These are phyloP conservation scores for Spinibarbus caldwelli DNA, from an alignment of 2,797 vertebrate species.

Conservation along the genomic window DNA sequence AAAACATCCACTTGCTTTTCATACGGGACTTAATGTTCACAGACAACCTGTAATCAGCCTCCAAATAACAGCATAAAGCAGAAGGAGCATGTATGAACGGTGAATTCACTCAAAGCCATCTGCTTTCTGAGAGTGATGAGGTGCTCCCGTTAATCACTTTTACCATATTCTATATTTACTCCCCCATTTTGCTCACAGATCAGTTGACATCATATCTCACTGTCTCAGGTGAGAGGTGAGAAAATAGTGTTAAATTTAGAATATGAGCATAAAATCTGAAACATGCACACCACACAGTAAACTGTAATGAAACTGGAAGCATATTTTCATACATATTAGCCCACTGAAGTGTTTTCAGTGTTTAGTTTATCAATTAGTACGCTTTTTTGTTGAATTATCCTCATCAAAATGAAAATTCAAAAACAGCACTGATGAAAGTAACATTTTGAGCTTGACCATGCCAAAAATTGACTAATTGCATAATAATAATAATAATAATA, in stretches of 20 bases:
- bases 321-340: slow-evolving; percentile 1
- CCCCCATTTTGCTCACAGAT: slow-evolving; percentile 12
- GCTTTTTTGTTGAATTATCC: neutral
- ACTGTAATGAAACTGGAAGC: neutral
- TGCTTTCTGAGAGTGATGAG: neutral
- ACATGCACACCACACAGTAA: neutral
- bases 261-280: neutral
- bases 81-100: neutral
- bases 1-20: neutral
- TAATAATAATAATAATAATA: no score
- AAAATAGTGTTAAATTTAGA: slow-evolving; percentile 12
- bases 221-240: slow-evolving; percentile 32
- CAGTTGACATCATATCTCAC: slow-evolving; percentile 21
- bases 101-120: neutral
- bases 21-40: neutral
- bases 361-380: neutral
- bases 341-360: neutral
- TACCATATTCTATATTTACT: slow-evolving; percentile 10
- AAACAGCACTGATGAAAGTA: neutral
- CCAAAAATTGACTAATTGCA: neutral
- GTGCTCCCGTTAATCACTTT: neutral
- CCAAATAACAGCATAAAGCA: neutral
- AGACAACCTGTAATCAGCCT: slow-evolving; percentile 15
- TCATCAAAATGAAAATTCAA: neutral
- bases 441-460: neutral